Evolutionary conservation across 1,140 invertebrate genomes (phyloP), one percentile per base, ranked within the genome.

Genomic region (Drosophila ficusphila): DNA sequence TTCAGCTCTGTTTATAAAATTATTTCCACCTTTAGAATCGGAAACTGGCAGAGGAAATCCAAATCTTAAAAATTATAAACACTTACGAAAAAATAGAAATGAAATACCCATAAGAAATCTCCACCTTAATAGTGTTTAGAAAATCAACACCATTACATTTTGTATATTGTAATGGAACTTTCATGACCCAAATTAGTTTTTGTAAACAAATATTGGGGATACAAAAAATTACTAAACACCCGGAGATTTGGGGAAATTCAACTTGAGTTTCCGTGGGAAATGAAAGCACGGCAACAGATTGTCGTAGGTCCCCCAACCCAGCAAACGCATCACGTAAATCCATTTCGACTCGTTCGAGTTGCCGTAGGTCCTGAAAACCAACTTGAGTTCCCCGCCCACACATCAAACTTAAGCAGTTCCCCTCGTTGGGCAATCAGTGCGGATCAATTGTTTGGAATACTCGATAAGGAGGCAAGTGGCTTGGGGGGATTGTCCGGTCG

Each of bases 171-270:
- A 71, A 61, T 31, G 51, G 38, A 44, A 57, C 61, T 71, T 49
- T 68, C 7, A 46, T 83, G 79, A 70, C 79, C 79, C 31, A 69
- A 52, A 53, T 85, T 33, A 19, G 12, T 14, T 60, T n/a, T 14
- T 57, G 57, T 82, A 82, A 85, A 79, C 79, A 82, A 4, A 31
- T 19, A 18, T 38, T 25, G 33, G 25, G 65, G 56, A 46, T 38
- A 69, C 49, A 47, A 46, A 62, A 27, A 29, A 23, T 36, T 27
- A 33, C 38, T 19, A 7, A 34, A 9, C 6, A 1, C 33, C 9
- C 3, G 9, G 31, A 6, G n/a, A 39, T 16, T 25, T 56, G 4
- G 12, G n/a, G 27, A 41, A 52, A 53, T 42, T 6, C n/a, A 36
- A 27, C 53, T 68, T n/a, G 3, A 27, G 16, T 67, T 67, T 33